Conservation (phyloP, 1,140 invertebrate species). For the Drosophila oshimai region DNA sequence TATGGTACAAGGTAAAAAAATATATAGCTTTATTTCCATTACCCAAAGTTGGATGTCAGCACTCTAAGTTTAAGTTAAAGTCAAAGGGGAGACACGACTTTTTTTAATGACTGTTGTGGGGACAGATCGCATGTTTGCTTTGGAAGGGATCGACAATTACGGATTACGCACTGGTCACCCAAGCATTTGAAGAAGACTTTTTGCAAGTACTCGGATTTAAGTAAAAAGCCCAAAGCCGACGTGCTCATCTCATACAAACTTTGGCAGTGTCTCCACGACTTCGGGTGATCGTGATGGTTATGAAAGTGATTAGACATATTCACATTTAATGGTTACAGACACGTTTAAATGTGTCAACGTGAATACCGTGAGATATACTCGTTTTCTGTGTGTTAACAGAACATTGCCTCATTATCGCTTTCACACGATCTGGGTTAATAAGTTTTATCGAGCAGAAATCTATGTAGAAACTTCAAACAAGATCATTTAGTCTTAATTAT, state of each 20-base stretch:
- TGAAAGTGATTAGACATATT: constrained; percentile 35
- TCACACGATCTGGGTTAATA: neutral
- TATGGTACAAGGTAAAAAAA: no score
- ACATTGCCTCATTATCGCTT: constrained; percentile 3
- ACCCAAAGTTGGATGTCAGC: neutral
- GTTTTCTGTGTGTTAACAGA: constrained; percentile 12
- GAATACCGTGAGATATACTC: constrained; percentile 10
- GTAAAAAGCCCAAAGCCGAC: constrained; percentile 6
- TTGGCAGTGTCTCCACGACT: neutral
- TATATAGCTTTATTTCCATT: neutral
- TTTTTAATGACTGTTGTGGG: constrained; percentile 9
- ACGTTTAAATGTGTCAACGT: constrained; percentile 20
- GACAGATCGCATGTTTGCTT: neutral
- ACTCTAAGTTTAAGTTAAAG: no score
- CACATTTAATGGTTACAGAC: constrained; percentile 2
- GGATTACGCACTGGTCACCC: constrained; percentile 1
- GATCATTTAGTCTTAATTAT: no score
- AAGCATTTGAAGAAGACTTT: neutral
- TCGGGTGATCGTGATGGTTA: constrained; percentile 28
- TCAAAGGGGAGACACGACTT: neutral
- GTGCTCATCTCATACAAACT: constrained; percentile 7
- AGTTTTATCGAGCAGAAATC: neutral
- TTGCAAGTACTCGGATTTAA: neutral
- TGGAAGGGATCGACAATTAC: neutral
- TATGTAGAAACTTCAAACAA: neutral